Evolutionary conservation across 2,113 vertebrate species (phyloP).

Genomic region (Poecilia latipinna): DNA sequence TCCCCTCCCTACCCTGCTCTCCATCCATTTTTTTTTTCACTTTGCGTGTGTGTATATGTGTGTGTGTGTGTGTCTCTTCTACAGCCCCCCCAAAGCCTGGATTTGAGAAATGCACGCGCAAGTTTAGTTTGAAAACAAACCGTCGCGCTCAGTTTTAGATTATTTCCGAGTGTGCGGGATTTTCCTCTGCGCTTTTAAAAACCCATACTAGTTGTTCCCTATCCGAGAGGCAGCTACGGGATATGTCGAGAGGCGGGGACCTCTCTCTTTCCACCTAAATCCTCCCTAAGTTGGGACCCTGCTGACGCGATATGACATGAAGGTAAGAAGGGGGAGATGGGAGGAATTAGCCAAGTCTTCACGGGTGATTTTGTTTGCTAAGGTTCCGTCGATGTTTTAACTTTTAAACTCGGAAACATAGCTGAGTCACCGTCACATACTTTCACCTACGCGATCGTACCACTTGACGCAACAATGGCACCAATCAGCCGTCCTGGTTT

Average conservation of each 20-base stretch:
- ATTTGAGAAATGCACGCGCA: slow-evolving; percentile 23
- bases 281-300: slow-evolving; percentile 68
- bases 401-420: slow-evolving; percentile 42
- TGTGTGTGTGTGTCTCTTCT: slow-evolving; percentile 51
- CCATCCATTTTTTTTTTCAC: slow-evolving; percentile 55
- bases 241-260: slow-evolving; percentile 71
- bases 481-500: slow-evolving; percentile 33
- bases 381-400: slow-evolving; percentile 25
- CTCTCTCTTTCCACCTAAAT: slow-evolving; percentile 53
- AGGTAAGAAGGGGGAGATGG: slow-evolving; percentile 70
- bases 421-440: slow-evolving; percentile 77
- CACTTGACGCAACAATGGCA: slow-evolving; percentile 68
- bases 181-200: not conserved
- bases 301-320: slow-evolving; percentile 69
- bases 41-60: not conserved
- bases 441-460: slow-evolving; percentile 41
- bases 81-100: slow-evolving; percentile 36
- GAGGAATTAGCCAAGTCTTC: not conserved
- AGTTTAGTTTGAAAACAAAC: slow-evolving; percentile 50
- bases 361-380: not conserved
- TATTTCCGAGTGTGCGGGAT: not conserved
- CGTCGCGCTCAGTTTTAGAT: slow-evolving; percentile 4
- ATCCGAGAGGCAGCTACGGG: slow-evolving; percentile 30
- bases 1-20: slow-evolving; percentile 4
- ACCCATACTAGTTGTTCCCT: not conserved